A percentile compares a stretch with the other conserved stretches of the same genome.
phyloP scores from a whole-genome alignment of 2,797 vertebrate species.

The Salarias fasciatus region DNA sequence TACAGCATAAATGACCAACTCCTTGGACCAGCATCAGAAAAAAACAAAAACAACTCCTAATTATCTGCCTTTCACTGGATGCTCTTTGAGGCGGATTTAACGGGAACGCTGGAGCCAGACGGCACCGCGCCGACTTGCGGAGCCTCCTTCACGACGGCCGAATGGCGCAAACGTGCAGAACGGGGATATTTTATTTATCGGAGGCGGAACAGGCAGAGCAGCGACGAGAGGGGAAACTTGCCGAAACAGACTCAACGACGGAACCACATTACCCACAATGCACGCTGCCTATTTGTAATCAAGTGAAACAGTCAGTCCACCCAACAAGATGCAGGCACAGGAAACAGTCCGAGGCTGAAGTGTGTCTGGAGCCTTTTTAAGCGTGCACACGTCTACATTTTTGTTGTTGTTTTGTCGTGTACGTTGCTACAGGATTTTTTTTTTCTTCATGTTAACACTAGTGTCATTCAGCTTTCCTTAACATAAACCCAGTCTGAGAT shows the following conservation, averaged over 20 bases:
- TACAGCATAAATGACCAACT: constrained; percentile 41
- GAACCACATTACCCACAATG: constrained; percentile 28
- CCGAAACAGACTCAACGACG: constrained; percentile 17
- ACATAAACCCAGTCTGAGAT: no score
- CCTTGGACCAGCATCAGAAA: no score
- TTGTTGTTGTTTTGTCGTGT: no score
- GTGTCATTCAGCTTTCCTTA: no score
- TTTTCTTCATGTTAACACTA: no score
- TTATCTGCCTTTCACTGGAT: constrained; percentile 24
- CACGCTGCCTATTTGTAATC: no score
- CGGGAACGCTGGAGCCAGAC: constrained; percentile 33
- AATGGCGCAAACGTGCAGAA: constrained; percentile 16
- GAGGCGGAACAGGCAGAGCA: constrained; percentile 24
- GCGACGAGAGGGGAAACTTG: not conserved
- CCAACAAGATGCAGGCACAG: no score
- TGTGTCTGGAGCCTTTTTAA: no score
- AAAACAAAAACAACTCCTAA: not conserved
- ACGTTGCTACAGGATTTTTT: no score
- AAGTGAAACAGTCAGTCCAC: no score
- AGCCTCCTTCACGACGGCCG: constrained; percentile 23
- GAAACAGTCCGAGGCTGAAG: no score
- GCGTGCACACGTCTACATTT: no score
- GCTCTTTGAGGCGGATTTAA: constrained; percentile 28
- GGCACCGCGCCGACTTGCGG: constrained; percentile 50
- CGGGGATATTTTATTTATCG: constrained; percentile 20